Conservation (phyloP, 2,888 invertebrate species). For the Drosophila monieri region DNA sequence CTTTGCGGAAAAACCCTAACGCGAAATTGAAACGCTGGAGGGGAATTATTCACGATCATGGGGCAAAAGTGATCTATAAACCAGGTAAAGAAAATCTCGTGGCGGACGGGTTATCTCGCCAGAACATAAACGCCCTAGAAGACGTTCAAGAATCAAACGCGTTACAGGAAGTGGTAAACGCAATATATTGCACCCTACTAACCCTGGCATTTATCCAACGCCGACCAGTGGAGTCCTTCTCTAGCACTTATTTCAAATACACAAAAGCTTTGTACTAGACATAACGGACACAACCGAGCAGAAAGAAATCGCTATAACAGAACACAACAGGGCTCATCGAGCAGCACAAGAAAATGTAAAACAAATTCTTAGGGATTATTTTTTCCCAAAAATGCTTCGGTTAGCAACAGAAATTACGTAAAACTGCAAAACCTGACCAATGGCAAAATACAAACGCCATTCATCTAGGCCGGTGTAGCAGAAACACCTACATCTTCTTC, state of each 20-base stretch:
- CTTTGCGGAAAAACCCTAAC: no score
- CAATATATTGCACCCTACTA: conserved; percentile 13
- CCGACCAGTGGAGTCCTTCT: background rate
- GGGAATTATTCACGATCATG: conserved; percentile 1
- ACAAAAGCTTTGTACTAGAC: background rate
- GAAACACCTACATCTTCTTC: conserved; percentile 6
- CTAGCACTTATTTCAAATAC: no score
- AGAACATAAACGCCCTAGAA: conserved; percentile 20
- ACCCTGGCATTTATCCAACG: conserved; percentile 5
- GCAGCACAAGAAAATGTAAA: no score
- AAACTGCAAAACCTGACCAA: no score
- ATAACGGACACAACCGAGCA: no score
- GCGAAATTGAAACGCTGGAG: conserved; percentile 3
- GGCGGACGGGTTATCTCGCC: conserved; percentile 20
- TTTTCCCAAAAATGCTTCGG: no score
- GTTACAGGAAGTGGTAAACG: conserved; percentile 6
- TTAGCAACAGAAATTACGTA: no score
- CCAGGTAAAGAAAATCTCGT: conserved; percentile 28
- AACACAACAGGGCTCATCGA: no score
- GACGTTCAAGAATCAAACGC: conserved; percentile 19
- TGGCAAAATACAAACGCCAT: no score
- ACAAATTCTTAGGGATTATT: no score
- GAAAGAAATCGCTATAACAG: no score
- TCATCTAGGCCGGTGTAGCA: background rate
- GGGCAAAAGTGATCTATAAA: background rate